phyloP scores from a whole-genome alignment of 1,140 invertebrate genomes.

The Zaprionus ornatus region DNA sequence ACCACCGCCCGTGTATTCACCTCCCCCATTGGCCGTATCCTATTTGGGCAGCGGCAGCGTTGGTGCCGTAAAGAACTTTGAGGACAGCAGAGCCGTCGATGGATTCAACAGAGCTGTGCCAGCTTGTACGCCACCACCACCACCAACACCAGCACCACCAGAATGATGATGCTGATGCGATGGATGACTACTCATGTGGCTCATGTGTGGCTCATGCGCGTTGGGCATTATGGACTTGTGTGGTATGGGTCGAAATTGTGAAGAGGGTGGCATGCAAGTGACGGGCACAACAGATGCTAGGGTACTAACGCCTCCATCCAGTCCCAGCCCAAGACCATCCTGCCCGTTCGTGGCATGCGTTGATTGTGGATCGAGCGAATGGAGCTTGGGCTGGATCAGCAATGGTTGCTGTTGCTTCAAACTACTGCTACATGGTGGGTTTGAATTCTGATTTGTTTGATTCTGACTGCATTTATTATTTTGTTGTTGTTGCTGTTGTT shows the following conservation, averaged over 20 bases:
- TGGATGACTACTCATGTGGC: constrained; percentile 33
- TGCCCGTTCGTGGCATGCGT: constrained; percentile 48
- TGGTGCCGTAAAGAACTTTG: constrained; percentile 82
- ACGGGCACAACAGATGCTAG: constrained; percentile 74
- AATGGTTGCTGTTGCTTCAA: constrained; percentile 80
- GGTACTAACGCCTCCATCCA: constrained; percentile 72
- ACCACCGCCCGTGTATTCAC: constrained; percentile 59
- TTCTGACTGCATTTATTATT: constrained; percentile 41
- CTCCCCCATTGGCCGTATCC: constrained; percentile 83
- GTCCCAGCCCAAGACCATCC: constrained; percentile 76
- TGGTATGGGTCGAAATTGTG: constrained; percentile 83
- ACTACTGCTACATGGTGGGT: constrained; percentile 57
- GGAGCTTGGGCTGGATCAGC: constrained; percentile 79
- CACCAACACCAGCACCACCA: constrained; percentile 1
- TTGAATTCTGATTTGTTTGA: constrained; percentile 47
- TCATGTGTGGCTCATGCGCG: constrained; percentile 64
- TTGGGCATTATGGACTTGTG: constrained; percentile 77
- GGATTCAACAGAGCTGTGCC: constrained; percentile 63
- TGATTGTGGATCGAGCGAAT: constrained; percentile 61
- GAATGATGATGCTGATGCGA: constrained; percentile 28
- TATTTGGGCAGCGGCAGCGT: constrained; percentile 83
- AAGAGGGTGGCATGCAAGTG: constrained; percentile 82
- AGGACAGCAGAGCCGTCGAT: constrained; percentile 79
- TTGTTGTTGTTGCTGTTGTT: constrained; percentile 49
- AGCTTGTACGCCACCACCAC: constrained; percentile 23